Evolutionary conservation across 2,113 vertebrate genomes (phyloP), one percentile per base, ranked within the genome.

Genomic region (Melozone crissalis): DNA sequence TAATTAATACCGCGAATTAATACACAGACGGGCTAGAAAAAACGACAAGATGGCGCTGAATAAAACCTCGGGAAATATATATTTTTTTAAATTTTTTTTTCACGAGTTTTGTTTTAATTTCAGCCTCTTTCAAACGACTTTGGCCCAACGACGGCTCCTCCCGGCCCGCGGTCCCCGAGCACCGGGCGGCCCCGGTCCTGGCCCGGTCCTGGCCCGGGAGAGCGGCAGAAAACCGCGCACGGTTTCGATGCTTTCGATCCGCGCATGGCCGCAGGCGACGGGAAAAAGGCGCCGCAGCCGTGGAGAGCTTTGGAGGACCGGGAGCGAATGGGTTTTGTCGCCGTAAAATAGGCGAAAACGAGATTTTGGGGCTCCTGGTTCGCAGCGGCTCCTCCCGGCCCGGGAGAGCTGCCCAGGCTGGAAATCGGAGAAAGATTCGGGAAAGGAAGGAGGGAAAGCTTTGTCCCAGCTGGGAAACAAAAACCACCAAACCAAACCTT

Each of bases 41-140:
- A 21, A 43, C 26, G 37, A 41, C 51, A 46, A 78, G 7, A 84
- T 44, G 17, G 52, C 43, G 27, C 71, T 10, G 43, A 31, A 24
- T 7, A 11, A 87, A 66, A 75, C 16, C 7, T 35, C 21, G 17
- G 11, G 9, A 62, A 51, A 72, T 12, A 27, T 19, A 30, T 47
- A 46, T 15, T 27, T 33, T 8, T 7, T 18, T 7, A 33, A 7
- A 2, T 3, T 5, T 28, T 41, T 58, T 71, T 35, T 11, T 7
- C 31, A 43, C 4, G 2, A 83, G 10, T 80, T 91, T 73, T 73
- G 19, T 57, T 92, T 69, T 26, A 16, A 43, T 92, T 87, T 84
- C 74, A 87, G 91, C 33, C 5, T 57, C 23, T 76, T 67, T 55
- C 73, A 55, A 93, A 87, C 82, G 63, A 89, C 59, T 87, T 91